Evolutionary conservation across 2,797 vertebrate species (phyloP).

Genomic region (Dromococcyx pavoninus): DNA sequence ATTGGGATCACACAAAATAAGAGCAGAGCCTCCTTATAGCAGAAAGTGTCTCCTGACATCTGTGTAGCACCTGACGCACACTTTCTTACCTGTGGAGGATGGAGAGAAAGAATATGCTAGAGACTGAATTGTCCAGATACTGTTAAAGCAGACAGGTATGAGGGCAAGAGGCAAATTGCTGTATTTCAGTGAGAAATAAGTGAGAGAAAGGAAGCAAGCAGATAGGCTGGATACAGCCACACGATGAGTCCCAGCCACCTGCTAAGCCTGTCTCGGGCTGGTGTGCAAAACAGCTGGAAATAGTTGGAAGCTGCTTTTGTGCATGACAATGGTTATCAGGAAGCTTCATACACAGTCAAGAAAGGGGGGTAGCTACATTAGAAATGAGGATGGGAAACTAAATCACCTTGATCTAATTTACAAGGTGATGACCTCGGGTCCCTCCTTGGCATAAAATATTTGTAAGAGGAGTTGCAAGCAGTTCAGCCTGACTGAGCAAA

Average conservation of each 20-base stretch:
- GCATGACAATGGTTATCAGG: background rate
- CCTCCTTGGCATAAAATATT: background rate
- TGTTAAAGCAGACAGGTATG: background rate
- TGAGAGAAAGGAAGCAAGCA: background rate
- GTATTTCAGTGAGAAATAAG: background rate
- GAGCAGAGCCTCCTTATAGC: background rate
- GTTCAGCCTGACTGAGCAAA: background rate
- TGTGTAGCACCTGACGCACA: background rate
- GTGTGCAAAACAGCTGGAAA: background rate
- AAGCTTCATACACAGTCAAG: background rate
- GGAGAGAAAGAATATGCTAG: background rate
- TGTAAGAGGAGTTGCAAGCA: background rate
- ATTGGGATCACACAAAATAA: background rate
- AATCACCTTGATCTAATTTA: background rate
- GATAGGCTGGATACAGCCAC: background rate
- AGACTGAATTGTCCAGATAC: background rate
- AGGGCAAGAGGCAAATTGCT: background rate
- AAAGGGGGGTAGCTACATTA: background rate
- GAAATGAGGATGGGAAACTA: background rate
- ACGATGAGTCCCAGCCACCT: background rate
- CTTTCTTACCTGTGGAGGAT: background rate
- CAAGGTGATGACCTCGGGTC: background rate
- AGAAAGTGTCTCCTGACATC: background rate
- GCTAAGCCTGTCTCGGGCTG: background rate
- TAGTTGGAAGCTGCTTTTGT: background rate